phyloP scores from a whole-genome alignment of 2,113 vertebrate genomes.

The Gopherus flavomarginatus region DNA sequence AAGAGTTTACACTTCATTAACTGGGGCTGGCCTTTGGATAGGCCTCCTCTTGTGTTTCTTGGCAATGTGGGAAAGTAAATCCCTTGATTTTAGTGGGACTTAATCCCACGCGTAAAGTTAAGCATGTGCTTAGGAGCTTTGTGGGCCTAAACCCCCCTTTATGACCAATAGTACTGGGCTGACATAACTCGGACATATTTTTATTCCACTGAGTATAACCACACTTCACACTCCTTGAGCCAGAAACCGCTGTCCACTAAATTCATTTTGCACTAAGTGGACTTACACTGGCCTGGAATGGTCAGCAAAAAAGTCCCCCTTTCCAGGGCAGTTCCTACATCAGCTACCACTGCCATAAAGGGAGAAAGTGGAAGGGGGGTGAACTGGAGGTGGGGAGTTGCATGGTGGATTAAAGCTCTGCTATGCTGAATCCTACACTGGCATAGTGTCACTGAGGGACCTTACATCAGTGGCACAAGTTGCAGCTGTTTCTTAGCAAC shows the following conservation, averaged over 20 bases:
- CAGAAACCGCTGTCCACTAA: not conserved
- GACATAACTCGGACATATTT: conserved; percentile 7
- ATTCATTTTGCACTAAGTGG: not conserved
- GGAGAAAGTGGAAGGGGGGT: not conserved
- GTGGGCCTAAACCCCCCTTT: not conserved
- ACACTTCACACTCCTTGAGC: not conserved
- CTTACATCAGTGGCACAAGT: not conserved
- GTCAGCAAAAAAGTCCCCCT: rapidly evolving
- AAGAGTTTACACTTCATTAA: not conserved
- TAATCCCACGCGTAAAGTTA: not conserved
- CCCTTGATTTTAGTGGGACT: conserved; percentile 24
- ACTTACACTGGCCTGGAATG: not conserved
- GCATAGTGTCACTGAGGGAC: not conserved
- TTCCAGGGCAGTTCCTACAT: not conserved
- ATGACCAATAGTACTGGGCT: not conserved
- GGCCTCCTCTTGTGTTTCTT: not conserved
- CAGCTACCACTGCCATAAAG: not conserved
- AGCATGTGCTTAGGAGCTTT: not conserved
- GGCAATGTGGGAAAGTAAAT: not conserved
- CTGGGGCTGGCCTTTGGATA: not conserved
- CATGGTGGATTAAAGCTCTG: not conserved
- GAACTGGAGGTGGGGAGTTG: not conserved
- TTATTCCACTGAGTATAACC: not conserved
- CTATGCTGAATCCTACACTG: not conserved
- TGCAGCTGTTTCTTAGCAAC: not conserved